Evolutionary conservation across 53 echinoderm and acorn worm species (phyloP), one percentile per base, ranked within the genome.

Genomic region (Astropecten irregularis): DNA sequence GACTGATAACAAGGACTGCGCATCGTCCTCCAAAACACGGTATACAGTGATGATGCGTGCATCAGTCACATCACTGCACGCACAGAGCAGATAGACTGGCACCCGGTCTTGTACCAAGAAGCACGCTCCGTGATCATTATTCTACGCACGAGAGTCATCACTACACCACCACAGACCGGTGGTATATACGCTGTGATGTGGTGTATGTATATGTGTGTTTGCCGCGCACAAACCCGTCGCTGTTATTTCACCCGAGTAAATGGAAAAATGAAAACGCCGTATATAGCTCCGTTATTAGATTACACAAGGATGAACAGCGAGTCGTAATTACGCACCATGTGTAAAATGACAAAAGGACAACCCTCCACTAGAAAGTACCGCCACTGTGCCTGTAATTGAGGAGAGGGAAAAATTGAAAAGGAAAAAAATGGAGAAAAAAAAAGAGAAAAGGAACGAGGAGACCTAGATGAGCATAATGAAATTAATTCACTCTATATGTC

Each of bases 311-410:
- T 46, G 79, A 79, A 62, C 79, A 79, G 79, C 79, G 47, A 40
- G 44, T n/a, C 22, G 79, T 79, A 79, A 79, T 79, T 79, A 79
- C 79, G 60, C 48, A 26, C 47, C 60, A 62, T 48, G 60, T 62
- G 79, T 27, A 79, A 79, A 58, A 76, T 79, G 61, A 79, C 79
- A 79, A 79, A n/a, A 62, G 79, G 62, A 79, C 79, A 79, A 36
- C 79, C 30, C 79, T 61, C 30, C 62, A 42, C 27, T 23, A 36
- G 32, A 79, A 79, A 79, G 79, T 79, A 79, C 79, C 79, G 79
- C 61, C 61, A 49, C 44, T 15, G 61, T 26, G 39, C 44, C 62
- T 61, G 63, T 79, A 79, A 79, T 79, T 79, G 79, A 61, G 79
- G 44, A 31, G n/a, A 76, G 25, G 40, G 76, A 39, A 55, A 36